Evolutionary conservation across 2,113 vertebrate genomes (phyloP).

Genomic region (Phodopus roborovskii): DNA sequence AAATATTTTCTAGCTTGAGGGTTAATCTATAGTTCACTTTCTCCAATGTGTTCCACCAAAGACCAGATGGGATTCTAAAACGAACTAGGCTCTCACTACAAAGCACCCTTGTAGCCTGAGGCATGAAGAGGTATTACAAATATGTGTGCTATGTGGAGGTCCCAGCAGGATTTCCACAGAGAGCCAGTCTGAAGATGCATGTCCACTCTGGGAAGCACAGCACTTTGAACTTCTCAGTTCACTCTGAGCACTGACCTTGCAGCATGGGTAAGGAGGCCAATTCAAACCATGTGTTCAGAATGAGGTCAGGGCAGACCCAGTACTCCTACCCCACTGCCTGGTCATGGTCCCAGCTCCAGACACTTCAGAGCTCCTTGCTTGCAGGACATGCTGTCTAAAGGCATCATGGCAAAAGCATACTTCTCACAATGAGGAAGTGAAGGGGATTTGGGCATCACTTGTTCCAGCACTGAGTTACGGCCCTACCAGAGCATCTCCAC

Average conservation of each 20-base stretch:
- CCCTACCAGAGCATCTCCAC: neutral
- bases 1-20: slow-evolving; percentile 78
- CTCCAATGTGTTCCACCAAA: slow-evolving; percentile 65
- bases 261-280: slow-evolving; percentile 64
- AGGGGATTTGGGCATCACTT: neutral
- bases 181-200: slow-evolving; percentile 65
- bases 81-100: slow-evolving; percentile 76
- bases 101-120: slow-evolving; percentile 76
- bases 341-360: neutral
- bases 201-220: slow-evolving; percentile 79
- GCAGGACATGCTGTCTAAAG: neutral
- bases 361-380: neutral
- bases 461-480: neutral
- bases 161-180: slow-evolving; percentile 73
- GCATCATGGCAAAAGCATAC: neutral
- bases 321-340: neutral
- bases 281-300: slow-evolving; percentile 76
- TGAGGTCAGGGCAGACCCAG: neutral
- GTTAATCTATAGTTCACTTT: slow-evolving; percentile 81
- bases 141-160: slow-evolving; percentile 79
- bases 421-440: neutral
- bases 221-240: slow-evolving; percentile 74
- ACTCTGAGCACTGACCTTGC: slow-evolving; percentile 68
- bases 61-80: slow-evolving; percentile 77
- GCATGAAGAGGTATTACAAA: slow-evolving; percentile 75